Evolutionary conservation across 2,888 invertebrate genomes (phyloP), one percentile per base, ranked within the genome.

Genomic region (Cataglyphis albicans): DNA sequence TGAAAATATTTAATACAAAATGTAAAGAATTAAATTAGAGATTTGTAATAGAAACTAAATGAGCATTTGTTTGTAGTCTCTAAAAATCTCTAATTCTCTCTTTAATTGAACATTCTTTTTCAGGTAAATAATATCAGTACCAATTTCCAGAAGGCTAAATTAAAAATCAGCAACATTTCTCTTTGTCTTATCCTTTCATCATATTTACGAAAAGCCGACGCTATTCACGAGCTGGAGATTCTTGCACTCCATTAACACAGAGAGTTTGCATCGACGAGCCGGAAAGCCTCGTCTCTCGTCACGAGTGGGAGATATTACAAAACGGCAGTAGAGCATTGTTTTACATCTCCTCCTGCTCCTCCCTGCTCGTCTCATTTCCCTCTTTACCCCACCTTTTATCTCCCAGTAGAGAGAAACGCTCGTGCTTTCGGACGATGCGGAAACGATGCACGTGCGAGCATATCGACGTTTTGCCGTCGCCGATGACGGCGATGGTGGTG

Each of bases 361-460:
- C 38, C n/a, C 38, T 10, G 5, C 41, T 21, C 72, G 25, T 52
- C 52, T 48, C 35, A 67, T n/a, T 72, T 80, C 35, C 25, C 52
- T 59, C 59, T 32, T 59, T 59, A 59, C 57, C 59, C 72, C 70
- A 21, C 59, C 57, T 72, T 25, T 59, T 59, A n/a, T 80, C 57
- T 72, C 57, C 32, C 78, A 21, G 44, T 70, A 59, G 18, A 72
- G 78, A 80, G 78, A 80, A 80, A 80, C 84, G 88, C 83, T 88
- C 82, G 74, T 67, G 83, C 83, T 88, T 85, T 88, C 85, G 82
- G 83, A 83, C 84, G 87, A 90, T 82, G 88, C 83, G 88, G 83
- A 85, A 86, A 86, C 67, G 84, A 68, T 92, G 90, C 93, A 92
- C 93, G 93, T 93, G 93, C 86, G 83, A 88, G 73, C 84, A 81